These are phyloP conservation scores for Mellilla xanthometata DNA, from an alignment of 2,888 invertebrate species.

Conservation along the genomic window DNA sequence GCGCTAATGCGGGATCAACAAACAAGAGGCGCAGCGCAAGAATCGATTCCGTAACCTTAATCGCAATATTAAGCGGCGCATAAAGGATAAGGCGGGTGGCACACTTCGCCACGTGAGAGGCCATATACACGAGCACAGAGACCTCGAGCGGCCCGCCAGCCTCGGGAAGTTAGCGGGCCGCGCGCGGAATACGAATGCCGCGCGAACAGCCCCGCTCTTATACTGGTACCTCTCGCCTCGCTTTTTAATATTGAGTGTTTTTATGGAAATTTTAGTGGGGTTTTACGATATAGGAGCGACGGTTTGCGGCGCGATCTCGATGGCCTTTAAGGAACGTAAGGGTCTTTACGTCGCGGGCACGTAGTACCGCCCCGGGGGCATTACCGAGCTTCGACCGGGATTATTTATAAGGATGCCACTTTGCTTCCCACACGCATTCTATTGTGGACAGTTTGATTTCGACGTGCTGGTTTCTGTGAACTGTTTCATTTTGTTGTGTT, in stretches of 20 bases:
- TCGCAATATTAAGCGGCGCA: constrained; percentile 52
- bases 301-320: constrained; percentile 42
- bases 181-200: constrained; percentile 68
- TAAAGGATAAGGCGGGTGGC: constrained; percentile 53
- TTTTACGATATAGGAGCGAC: constrained; percentile 47
- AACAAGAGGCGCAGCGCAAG: constrained; percentile 41
- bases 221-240: constrained; percentile 53
- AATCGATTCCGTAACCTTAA: constrained; percentile 52
- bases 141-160: no score
- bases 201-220: constrained; percentile 57
- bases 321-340: constrained; percentile 39
- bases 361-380: constrained; percentile 20
- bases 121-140: no score
- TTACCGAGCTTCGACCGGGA: constrained; percentile 26
- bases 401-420: constrained; percentile 28
- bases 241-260: constrained; percentile 70
- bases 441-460: background rate
- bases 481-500: no score
- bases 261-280: constrained; percentile 54
- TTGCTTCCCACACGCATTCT: constrained; percentile 10
- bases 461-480: background rate
- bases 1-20: constrained; percentile 45
- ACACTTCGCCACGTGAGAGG: constrained; percentile 47
- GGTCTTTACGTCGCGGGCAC: constrained; percentile 31
- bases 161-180: no score